Percentiles rank a stretch among this genome's conserved stretches.
Conservation (phyloP, 2,797 vertebrate genomes). For the Mormyrus hasselquistii region DNA sequence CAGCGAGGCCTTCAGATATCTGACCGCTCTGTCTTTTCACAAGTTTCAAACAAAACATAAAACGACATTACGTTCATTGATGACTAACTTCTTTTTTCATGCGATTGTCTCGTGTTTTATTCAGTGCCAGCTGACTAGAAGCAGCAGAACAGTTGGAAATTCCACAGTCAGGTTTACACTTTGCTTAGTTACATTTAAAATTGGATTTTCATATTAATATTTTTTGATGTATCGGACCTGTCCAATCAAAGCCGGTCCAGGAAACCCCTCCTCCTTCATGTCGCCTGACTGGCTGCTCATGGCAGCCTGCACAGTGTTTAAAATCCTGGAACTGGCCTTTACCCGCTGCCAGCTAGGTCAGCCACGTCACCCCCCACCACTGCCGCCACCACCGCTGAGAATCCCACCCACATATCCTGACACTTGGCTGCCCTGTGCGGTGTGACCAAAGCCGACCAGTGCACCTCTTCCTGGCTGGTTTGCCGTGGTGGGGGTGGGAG, state of each 20-base stretch:
- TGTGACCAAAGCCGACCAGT: conserved; percentile 2
- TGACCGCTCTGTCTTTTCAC: not conserved
- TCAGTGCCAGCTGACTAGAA: not conserved
- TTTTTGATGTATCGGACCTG: not conserved
- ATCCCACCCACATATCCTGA: not conserved
- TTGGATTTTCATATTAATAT: not conserved
- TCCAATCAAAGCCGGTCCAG: not conserved
- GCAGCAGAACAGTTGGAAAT: not conserved
- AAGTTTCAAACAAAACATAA: not conserved
- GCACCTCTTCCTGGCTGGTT: not conserved
- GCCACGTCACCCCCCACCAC: not conserved
- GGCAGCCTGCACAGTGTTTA: not conserved
- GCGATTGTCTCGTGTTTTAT: not conserved
- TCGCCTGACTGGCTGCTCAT: not conserved
- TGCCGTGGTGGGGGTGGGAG: not conserved
- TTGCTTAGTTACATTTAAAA: not conserved
- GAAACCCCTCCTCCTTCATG: not conserved
- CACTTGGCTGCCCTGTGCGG: conserved; percentile 7
- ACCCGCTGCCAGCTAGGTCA: not conserved
- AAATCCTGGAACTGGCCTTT: not conserved
- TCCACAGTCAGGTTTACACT: not conserved
- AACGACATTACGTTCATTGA: not conserved
- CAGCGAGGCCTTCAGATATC: not conserved
- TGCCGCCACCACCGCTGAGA: not conserved
- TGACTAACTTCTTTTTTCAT: not conserved